Conservation (phyloP, 2,888 invertebrate species). For the Philhelius pedissequus region DNA sequence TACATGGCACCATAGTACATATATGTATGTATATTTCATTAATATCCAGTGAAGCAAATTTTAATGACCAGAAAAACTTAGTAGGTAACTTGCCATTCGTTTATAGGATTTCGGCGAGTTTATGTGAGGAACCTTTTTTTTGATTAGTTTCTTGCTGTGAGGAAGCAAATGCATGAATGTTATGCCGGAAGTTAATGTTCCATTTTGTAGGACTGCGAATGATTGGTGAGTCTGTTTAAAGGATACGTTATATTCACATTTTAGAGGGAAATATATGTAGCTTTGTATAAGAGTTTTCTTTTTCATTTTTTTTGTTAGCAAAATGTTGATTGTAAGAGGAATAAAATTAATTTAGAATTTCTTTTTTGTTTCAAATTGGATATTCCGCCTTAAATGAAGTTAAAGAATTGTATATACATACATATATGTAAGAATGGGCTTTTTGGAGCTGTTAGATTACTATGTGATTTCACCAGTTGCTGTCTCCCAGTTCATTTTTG, state of each 20-base stretch:
- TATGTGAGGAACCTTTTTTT: conserved; percentile 22
- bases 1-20: neutral
- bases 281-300: neutral
- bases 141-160: conserved; percentile 3
- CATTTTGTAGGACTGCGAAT: conserved; percentile 62
- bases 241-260: conserved; percentile 19
- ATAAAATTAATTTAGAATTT: neutral
- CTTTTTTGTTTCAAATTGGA: neutral
- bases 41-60: conserved; percentile 64
- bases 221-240: conserved; percentile 45
- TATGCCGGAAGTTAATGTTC: conserved; percentile 64
- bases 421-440: conserved; percentile 15
- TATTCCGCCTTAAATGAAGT: conserved; percentile 44
- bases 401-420: conserved; percentile 58
- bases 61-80: conserved; percentile 42
- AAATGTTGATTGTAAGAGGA: neutral
- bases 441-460: neutral
- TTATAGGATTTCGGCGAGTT: neutral
- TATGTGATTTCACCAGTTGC: conserved; percentile 46
- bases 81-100: no score
- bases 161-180: conserved; percentile 58
- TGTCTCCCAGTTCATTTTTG: no score
- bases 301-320: neutral
- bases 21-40: conserved; percentile 44
- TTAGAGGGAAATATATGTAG: neutral